Base-by-base conservation (phyloP, 1,140 invertebrate genomes). In the Lordiphosa clarofinis region DNA sequence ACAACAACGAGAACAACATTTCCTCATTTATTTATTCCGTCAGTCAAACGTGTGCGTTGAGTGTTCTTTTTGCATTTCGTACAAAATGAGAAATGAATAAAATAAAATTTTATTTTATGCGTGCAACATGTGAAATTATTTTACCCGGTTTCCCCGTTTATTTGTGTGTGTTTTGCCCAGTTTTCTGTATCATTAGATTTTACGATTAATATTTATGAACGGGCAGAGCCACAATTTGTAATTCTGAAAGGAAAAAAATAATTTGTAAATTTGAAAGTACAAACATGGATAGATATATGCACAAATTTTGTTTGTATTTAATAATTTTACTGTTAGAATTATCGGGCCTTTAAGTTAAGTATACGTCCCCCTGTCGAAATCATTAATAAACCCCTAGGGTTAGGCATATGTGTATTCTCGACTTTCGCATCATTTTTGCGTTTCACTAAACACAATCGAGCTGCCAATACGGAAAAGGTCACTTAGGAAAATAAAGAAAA, bases 101-200 rank as follows among this genome's bases (percentile, higher is more conserved):
- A 78, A 84, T 84, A 87, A 88, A 86, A 82, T 88, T 87, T 82
- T 88, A 88, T 88, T 87, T 87, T 86, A 86, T 87, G 69, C 53
- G 64, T 64, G 79, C 86, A 87, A 87, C 86, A 87, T 87, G 86
- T 82, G 70, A 86, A 78, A 67, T 74, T 68, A 71, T 79, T 81
- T 65, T 67, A 64, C 58, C 56, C 52, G 53, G 31, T 13, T 4
- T n/a, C 3, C 11, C 6, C 9, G 28, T 31, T 31, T 31, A 31
- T 31, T 31, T 31, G 28, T 31, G 24, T 28, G 4, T 31, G 21
- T 8, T 28, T 24, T 12, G 35, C 37, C 11, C 36, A 3, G 24
- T 21, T 78, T 60, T 62, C 55, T 46, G 46, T 38, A 28, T 56
- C 78, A 70, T 82, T 84, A 78, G 70, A 57, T 78, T 78, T 70